phyloP scores from a whole-genome alignment of 2,888 invertebrate genomes.

The Scaptomyza flava region DNA sequence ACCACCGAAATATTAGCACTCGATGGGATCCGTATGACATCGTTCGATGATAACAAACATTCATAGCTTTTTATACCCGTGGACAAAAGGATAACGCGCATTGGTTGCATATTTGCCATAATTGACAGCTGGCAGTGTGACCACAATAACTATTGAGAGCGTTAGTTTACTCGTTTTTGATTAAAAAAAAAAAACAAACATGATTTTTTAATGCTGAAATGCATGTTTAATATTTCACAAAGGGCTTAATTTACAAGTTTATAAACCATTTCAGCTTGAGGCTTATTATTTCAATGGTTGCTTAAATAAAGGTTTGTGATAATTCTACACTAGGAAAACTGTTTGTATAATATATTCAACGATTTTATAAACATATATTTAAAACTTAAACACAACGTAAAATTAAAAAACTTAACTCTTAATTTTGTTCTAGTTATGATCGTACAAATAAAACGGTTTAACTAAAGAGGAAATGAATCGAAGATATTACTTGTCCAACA shows the following conservation, averaged over 20 bases:
- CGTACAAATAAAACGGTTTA: too few relatives aligned
- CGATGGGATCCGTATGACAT: background rate
- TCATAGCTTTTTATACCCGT: background rate
- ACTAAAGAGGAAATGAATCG: too few relatives aligned
- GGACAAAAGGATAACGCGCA: background rate
- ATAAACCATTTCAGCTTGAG: background rate
- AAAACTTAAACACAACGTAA: too few relatives aligned
- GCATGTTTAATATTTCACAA: background rate
- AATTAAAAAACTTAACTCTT: too few relatives aligned
- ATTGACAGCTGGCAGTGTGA: background rate
- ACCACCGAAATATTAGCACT: background rate
- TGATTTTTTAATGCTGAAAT: background rate
- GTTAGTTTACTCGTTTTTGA: background rate
- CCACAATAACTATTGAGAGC: background rate
- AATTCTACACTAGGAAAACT: too few relatives aligned
- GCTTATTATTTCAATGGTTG: background rate
- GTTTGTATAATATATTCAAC: too few relatives aligned
- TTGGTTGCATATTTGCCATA: background rate
- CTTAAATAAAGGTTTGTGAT: background rate
- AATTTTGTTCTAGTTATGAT: too few relatives aligned
- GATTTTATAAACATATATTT: too few relatives aligned
- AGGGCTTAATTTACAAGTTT: background rate
- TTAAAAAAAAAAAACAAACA: background rate
- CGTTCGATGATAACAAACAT: slow-evolving; percentile 1
- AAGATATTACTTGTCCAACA: too few relatives aligned